phyloP scores from a whole-genome alignment of 2,797 vertebrate genomes.

The Calcarius lapponicus region DNA sequence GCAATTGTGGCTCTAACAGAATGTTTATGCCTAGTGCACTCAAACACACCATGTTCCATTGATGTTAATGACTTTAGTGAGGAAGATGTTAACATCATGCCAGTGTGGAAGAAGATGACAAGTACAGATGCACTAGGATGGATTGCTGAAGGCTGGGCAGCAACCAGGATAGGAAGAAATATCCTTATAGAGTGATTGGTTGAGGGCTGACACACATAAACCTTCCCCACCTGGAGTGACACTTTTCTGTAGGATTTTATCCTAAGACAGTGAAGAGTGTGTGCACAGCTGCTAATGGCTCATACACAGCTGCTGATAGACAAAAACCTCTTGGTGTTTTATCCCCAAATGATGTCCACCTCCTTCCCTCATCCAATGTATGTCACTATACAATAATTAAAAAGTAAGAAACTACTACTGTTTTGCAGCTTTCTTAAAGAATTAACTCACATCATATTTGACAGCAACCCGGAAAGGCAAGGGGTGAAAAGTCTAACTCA shows the following conservation, averaged over 20 bases:
- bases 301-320: constrained; percentile 41
- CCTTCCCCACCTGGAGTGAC: constrained; percentile 6
- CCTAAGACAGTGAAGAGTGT: background rate
- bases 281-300: constrained; percentile 47
- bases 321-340: constrained; percentile 40
- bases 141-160: background rate
- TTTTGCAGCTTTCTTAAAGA: background rate
- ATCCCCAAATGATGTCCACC: background rate
- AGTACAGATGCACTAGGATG: rapidly evolving
- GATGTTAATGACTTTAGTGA: background rate
- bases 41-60: rapidly evolving
- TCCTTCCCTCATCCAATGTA: background rate
- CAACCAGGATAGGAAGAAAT: background rate
- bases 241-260: constrained; percentile 6
- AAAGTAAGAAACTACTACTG: constrained; percentile 9
- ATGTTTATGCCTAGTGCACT: background rate
- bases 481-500: background rate
- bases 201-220: background rate
- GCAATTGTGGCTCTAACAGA: background rate
- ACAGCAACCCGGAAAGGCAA: background rate
- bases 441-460: background rate
- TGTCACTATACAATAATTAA: background rate
- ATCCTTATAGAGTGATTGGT: background rate
- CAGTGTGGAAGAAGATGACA: background rate
- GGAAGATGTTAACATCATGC: background rate